Base-by-base conservation (phyloP, 2,113 vertebrate genomes). In the Myiagra hebetior region DNA sequence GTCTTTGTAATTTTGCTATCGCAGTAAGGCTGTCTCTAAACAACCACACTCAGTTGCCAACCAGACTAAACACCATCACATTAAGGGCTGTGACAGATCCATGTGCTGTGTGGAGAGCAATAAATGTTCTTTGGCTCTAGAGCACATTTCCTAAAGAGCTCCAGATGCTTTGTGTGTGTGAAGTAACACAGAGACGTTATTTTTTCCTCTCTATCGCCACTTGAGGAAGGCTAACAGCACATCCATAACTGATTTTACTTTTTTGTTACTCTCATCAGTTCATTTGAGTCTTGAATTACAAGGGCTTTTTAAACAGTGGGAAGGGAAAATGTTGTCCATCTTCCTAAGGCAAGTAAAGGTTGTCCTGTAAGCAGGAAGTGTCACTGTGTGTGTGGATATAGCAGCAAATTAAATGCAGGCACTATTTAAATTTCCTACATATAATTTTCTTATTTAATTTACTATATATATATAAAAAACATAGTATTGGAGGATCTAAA, bases 1-100 rank as follows among this genome's bases (percentile, higher is more conserved):
- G 67, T 2, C 6, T n/a, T 73, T 37, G 50, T 72, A n/a, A 12
- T 70, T 89, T 37, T 37, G 35, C 3, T 0, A 68, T 39, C 47
- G 18, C 52, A 39, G 8, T 30, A 44, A 18, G 13, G 53, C 56
- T 33, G 46, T 57, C 78, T 49, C 76, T 42, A 39, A 75, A 60
- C n/a, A 63, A 3, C 6, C 72, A 5, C 31, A 11, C 37, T 64
- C 1, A 1, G 41, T n/a, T 1, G 0, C n/a, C 46, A 30, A 31
- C 0, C 62, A 79, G 28, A 49, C 39, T 57, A n/a, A 94, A 49
- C 37, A 15, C 4, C 50, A 42, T 8, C 68, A 19, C 0, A 0
- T 17, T 56, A 41, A 53, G 53, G 60, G 46, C 62, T 35, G 37
- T 41, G 65, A 59, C 73, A 56, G 69, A 26, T 9, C 22, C 18